Base-by-base conservation (phyloP, 30 jellyfish, hydroid and myxozoan genomes). In the Turritopsis dohrnii region DNA sequence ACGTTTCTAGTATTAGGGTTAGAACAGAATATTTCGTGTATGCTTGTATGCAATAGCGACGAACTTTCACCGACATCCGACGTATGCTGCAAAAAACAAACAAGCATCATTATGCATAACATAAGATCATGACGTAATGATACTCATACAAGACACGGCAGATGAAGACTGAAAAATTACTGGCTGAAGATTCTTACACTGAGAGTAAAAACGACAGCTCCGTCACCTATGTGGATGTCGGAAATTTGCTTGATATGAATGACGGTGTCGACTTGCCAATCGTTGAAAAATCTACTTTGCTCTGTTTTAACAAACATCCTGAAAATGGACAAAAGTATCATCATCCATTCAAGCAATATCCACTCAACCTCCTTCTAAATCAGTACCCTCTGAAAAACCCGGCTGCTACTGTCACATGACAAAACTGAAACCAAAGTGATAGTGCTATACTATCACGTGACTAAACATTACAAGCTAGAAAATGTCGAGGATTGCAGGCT, bases 261-360 rank as follows among this genome's bases (percentile, higher is more conserved):
- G 0, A 52, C 21, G 21, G 30, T 22, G 23, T 53, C 66, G 30
- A 77, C 72, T n/a, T 77, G 73, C 85, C 85, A 77, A 0, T 77
- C 85, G 53, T 52, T 60, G 72, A 77, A 77, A 77, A 77, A 77
- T 26, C 53, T 0, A 53, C 71, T 77, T 77, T 77, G 85, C 30
- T 0, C 53, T 26, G 85, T 66, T 29, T 25, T 20, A 1, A 77
- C 28, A 60, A 77, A 1, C 72, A 26, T 60, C 1, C 85, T 77
- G 27, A 26, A 29, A 29, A 77, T 0, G 29, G 29, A 8, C 0
- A 16, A 16, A 17, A 19, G 28, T 30, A 77, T 22, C 1, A 77
- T 5, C 16, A 1, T 77, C 54, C n/a, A 1, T 22, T 75, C 29
- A 21, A 23, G 26, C n/a, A n/a, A n/a, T n/a, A 29, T 9, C 23